Evolutionary conservation across 2,888 invertebrate species (phyloP), one percentile per base, ranked within the genome.

Genomic region (Tuberolachnus salignus): DNA sequence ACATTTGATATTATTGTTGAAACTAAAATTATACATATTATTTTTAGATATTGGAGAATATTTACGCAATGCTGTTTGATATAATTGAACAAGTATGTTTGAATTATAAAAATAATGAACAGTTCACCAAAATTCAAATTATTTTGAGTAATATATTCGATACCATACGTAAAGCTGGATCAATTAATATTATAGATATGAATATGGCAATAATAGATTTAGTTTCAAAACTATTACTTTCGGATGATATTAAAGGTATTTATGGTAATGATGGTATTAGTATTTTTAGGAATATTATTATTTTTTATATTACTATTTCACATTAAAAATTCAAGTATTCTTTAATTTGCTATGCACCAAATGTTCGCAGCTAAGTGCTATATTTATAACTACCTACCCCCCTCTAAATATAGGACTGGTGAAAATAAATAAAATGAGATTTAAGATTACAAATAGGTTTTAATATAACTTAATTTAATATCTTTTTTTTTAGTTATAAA

Each of bases 11-110:
- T 34, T 11, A 34, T 51, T 51, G 3, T 6, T 67, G 10, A 21
- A 44, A n/a, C 14, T 13, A 19, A 21, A 21, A 14, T 44, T 19
- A 66, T 55, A n/a, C 16, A 73, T 55, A 8, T 44, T 34, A 51
- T 0, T 78, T 78, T 78, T 49, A 78, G 75, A 69, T 78, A n/a
- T 16, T 78, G 8, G 67, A 78, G 57, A 57, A 51, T 69, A 49
- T 78, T 57, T 67, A 78, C 59, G n/a, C 19, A 46, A 55, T 78
- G 19, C 16, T 78, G 10, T 67, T 69, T 57, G 53, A 67, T 67
- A 78, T 49, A 16, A 57, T 78, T 49, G 67, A 67, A 57, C 67
- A 57, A 26, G 67, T 67, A 1, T 78, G 59, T 23, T 21, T 57
- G n/a, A 34, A 67, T 34, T 59, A 9, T 49, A 67, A 67, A 49